These are phyloP conservation scores for Varroa destructor DNA, from an alignment of 1,140 invertebrate genomes.

Conservation along the genomic window DNA sequence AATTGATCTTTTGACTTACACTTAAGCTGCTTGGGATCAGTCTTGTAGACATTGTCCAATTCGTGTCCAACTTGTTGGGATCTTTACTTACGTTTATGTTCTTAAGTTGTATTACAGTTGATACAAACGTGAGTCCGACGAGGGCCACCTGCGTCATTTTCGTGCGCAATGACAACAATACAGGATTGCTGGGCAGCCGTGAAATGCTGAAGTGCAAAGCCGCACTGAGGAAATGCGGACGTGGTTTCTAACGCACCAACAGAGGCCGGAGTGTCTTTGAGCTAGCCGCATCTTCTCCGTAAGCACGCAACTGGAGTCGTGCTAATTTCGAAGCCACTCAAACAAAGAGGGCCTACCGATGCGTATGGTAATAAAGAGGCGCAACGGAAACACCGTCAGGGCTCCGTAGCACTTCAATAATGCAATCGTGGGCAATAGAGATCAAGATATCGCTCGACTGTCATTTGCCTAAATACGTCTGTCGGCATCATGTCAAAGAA, in stretches of 20 bases:
- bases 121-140: not conserved
- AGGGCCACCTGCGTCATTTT: conserved; percentile 16
- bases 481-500: too few relatives aligned
- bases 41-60: too few relatives aligned
- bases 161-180: conserved; percentile 1
- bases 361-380: too few relatives aligned
- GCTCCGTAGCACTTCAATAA: too few relatives aligned
- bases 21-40: too few relatives aligned
- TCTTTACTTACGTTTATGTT: not conserved
- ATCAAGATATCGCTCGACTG: too few relatives aligned
- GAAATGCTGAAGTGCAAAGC: not conserved
- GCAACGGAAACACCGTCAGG: too few relatives aligned
- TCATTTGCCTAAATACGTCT: too few relatives aligned
- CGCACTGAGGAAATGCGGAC: not conserved
- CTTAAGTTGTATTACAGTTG: not conserved
- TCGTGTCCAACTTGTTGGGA: not conserved
- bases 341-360: too few relatives aligned
- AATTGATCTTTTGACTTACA: too few relatives aligned
- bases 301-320: not conserved
- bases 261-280: not conserved
- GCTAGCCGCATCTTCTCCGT: not conserved
- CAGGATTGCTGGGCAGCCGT: not conserved
- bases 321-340: too few relatives aligned
- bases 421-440: too few relatives aligned
- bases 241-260: not conserved